These are phyloP conservation scores for Hestina assimilis DNA, from an alignment of 1,140 invertebrate species.

Conservation along the genomic window DNA sequence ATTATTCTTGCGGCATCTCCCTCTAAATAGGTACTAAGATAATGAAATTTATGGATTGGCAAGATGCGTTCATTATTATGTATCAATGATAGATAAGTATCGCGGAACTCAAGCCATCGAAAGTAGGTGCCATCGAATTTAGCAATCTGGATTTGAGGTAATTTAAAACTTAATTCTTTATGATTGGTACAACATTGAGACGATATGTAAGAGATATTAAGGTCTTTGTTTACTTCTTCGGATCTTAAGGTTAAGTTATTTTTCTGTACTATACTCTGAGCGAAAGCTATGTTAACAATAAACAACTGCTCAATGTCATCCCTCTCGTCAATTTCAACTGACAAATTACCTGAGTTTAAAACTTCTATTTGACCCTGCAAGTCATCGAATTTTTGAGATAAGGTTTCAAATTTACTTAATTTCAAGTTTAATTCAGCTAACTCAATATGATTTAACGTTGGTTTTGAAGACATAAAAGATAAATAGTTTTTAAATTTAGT, in stretches of 20 bases:
- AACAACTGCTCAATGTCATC: not conserved
- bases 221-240: no score
- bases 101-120: not conserved
- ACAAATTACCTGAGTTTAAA: not conserved
- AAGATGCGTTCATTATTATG: not conserved
- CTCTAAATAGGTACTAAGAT: constrained; percentile 9
- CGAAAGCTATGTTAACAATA: not conserved
- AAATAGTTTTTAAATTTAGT: constrained; percentile 10
- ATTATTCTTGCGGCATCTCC: constrained; percentile 11
- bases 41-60: constrained; percentile 12
- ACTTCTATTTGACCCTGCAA: not conserved
- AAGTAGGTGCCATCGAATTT: not conserved
- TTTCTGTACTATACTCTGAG: no score
- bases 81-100: not conserved
- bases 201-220: no score
- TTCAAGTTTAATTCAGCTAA: constrained; percentile 5
- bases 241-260: no score
- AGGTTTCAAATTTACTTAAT: constrained; percentile 1
- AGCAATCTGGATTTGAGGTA: not conserved
- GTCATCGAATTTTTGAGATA: not conserved
- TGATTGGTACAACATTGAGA: no score
- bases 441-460: not conserved
- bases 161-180: not conserved
- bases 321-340: not conserved
- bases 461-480: not conserved